Conservation (phyloP, 2,113 vertebrate species). For the Pseudorasbora parva region DNA sequence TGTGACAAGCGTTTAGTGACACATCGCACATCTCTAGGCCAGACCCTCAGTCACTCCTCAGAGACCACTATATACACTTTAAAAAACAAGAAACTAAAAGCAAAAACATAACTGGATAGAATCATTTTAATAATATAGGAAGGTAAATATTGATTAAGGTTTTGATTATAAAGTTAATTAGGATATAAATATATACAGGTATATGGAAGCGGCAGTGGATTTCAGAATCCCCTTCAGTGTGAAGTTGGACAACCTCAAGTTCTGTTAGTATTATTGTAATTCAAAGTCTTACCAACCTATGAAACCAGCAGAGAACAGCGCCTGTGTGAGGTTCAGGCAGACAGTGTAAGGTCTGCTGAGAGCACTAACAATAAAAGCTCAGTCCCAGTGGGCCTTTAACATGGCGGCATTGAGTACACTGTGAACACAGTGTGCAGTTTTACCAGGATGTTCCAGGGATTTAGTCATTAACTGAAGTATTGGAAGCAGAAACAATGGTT, state of each 20-base stretch:
- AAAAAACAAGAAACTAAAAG: too few species aligned
- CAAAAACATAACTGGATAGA: too few species aligned
- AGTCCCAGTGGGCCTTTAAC: not conserved
- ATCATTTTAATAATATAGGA: too few species aligned
- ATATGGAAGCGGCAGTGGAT: too few species aligned
- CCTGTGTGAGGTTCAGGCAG: not conserved
- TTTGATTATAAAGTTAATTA: too few species aligned
- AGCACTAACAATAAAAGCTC: slow-evolving; percentile 17
- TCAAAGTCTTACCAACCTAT: not conserved
- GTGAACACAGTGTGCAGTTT: slow-evolving; percentile 23
- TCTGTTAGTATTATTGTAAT: slow-evolving; percentile 23
- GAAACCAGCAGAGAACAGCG: not conserved
- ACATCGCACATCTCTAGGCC: too few species aligned
- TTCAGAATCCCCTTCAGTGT: too few species aligned
- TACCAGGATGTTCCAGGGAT: not conserved
- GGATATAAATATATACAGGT: too few species aligned
- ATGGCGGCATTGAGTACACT: slow-evolving; percentile 10
- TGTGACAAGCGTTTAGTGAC: too few species aligned
- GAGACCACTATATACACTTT: too few species aligned
- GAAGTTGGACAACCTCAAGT: not conserved
- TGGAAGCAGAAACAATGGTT: not conserved
- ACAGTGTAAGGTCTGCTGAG: not conserved
- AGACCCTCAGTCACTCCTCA: too few species aligned
- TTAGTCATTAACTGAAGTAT: not conserved
- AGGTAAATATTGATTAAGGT: too few species aligned